These are phyloP conservation scores for Prosopocoilus inquinatus DNA, from an alignment of 2,888 invertebrate genomes.

Conservation along the genomic window DNA sequence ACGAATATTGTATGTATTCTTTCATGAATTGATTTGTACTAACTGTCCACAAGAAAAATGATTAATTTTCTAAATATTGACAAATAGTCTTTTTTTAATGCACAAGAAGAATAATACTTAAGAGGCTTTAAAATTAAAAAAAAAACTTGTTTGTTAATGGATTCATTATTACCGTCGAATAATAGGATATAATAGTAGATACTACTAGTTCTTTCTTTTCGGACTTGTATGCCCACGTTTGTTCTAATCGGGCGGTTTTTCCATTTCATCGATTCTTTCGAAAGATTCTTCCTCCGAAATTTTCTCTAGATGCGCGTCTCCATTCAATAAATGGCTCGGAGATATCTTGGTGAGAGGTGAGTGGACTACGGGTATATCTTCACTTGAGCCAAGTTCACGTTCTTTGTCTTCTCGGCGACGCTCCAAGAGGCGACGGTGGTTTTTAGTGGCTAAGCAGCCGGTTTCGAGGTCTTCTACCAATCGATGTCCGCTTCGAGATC, in stretches of 20 bases:
- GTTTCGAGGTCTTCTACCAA: conserved; percentile 80
- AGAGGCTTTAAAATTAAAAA: no score
- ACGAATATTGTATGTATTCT: no score
- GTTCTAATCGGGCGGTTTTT: conserved; percentile 43
- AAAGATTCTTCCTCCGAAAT: conserved; percentile 69
- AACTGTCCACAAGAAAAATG: no score
- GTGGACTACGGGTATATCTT: conserved; percentile 41
- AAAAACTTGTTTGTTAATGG: no score
- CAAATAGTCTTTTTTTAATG: no score
- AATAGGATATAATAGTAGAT: no score
- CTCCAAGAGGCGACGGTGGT: conserved; percentile 60
- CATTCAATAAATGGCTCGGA: conserved; percentile 54
- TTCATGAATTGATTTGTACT: no score
- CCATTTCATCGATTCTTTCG: conserved; percentile 50
- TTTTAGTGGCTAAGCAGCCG: conserved; percentile 74
- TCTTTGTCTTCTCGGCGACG: conserved; percentile 56
- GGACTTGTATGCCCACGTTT: no score
- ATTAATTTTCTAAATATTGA: no score
- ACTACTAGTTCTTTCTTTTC: no score
- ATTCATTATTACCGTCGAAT: no score
- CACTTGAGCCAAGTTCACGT: conserved; percentile 45
- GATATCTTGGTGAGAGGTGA: conserved; percentile 50
- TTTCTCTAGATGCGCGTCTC: conserved; percentile 67
- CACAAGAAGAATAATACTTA: no score
- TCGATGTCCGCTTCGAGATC: conserved; percentile 77